Conservation (phyloP, 2,797 vertebrate species). For the Cossypha heuglini region DNA sequence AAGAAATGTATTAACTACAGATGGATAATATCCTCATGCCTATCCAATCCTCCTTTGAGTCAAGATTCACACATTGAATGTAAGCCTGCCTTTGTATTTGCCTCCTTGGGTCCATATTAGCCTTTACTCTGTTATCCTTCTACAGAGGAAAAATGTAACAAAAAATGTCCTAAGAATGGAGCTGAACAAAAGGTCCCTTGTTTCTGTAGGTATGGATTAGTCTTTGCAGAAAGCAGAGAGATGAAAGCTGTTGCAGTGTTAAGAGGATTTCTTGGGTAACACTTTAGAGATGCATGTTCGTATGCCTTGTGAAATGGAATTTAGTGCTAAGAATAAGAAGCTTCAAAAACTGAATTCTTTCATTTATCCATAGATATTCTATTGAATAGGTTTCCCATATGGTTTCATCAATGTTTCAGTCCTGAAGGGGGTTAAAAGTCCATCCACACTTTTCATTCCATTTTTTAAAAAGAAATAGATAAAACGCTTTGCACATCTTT, state of each 20-base stretch:
- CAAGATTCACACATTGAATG: background rate
- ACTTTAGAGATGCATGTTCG: background rate
- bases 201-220: constrained; percentile 48
- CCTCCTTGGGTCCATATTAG: background rate
- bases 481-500: background rate
- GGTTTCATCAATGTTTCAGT: background rate
- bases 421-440: background rate
- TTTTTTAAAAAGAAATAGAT: background rate
- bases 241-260: constrained; percentile 34
- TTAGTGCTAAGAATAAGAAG: constrained; percentile 27
- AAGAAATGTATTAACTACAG: background rate
- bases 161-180: background rate
- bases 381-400: background rate
- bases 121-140: background rate
- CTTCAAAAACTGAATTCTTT: constrained; percentile 3
- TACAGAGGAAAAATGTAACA: background rate
- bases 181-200: constrained; percentile 42
- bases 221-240: constrained; percentile 10
- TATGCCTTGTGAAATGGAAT: constrained; percentile 28
- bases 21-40: background rate
- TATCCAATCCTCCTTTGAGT: background rate
- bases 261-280: constrained; percentile 44
- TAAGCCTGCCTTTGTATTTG: constrained; percentile 10
- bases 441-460: background rate
- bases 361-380: constrained; percentile 1